Evolutionary conservation across 2,888 invertebrate genomes (phyloP), one percentile per base, ranked within the genome.

Genomic region (Arge pagana): DNA sequence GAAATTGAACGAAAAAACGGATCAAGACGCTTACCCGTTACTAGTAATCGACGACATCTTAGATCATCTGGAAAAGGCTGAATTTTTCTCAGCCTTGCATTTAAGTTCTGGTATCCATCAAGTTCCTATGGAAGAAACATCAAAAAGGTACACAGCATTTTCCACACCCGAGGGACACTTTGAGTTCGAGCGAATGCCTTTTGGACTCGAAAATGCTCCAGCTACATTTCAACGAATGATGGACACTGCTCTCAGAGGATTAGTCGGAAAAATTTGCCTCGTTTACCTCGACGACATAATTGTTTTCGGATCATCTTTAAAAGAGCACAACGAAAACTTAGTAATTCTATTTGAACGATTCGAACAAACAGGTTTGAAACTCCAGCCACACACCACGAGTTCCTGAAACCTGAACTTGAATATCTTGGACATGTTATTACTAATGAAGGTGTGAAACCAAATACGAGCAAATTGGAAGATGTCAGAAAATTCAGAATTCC

Each of bases 71-170:
- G 59, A 58, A 0, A n/a, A n/a, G n/a, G 50, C 55, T 0, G 51
- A 52, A 7, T 63, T 62, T 35, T 64, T 66, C 35, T 53, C 58
- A 0, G 56, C 57, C 0, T 54, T 65, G 3, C 61, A 66, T 31
- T 31, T 65, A 0, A 59, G 59, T 4, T 50, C 45, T n/a, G n/a
- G n/a, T n/a, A n/a, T n/a, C n/a, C n/a, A n/a, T n/a, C n/a, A n/a
- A n/a, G n/a, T n/a, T n/a, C 56, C 60, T 11, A 53, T 57, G 53
- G 40, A 53, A 19, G 36, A 36, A 1, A n/a, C 15, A 1, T 54
- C 49, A 0, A 48, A 51, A 36, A 11, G 23, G 1, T 50, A 56
- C 48, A 54, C 54, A 2, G 42, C 36, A 4, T 52, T 56, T 16
- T 48, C 52, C 0, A 52, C 52, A 7, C 50, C 48, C 3, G 39